Base-by-base conservation (phyloP, 1,140 invertebrate genomes). In the Pseudomyrmex sp. region DNA sequence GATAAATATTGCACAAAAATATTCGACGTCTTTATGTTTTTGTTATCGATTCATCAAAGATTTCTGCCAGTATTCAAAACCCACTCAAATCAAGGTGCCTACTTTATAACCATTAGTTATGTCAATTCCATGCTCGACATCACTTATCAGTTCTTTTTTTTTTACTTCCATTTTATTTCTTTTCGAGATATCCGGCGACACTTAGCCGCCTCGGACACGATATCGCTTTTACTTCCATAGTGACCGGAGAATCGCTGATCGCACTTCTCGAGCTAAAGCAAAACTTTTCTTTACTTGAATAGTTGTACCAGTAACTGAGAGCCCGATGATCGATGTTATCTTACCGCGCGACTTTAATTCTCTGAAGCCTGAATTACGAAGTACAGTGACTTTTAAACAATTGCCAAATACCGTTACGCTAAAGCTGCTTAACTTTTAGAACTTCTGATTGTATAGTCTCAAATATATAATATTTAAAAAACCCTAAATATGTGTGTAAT, bases 71-170 rank as follows among this genome's bases (percentile, higher is more conserved):
- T 59, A 59, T 70, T 70, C 7, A 44, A 61, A 52, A 80, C 50
- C 61, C 59, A 61, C 35, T 20, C 18, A 7, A 35, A 35, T 35
- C 35, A 35, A 18, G 70, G 20, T 80, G 46, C 54, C 72, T 80
- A 70, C 65, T 70, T 76, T 69, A 79, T 70, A 80, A 80, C 66
- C 66, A 80, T 80, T 80, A 80, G 66, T 72, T 80, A 80, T 80
- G 44, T 80, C 76, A 80, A 80, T 80, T 80, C 72, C 20, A 12
- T 79, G 65, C 59, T 79, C 13, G 35, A 68, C 74, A 77, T 20
- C 56, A 59, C 7, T 72, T 9, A 8, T 44, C 15, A 18, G 54
- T 59, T 70, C 54, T 15, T n/a, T 59, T 59, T 4, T n/a, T n/a
- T 69, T 35, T 35, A 35, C 35, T 35, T 48, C 10, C 10, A 0